A percentile compares a stretch with the other conserved stretches of the same genome.
These are phyloP conservation scores for Parazoanthus darwini DNA, from an alignment of 92 coral and sea anemone genomes.

Conservation along the genomic window DNA sequence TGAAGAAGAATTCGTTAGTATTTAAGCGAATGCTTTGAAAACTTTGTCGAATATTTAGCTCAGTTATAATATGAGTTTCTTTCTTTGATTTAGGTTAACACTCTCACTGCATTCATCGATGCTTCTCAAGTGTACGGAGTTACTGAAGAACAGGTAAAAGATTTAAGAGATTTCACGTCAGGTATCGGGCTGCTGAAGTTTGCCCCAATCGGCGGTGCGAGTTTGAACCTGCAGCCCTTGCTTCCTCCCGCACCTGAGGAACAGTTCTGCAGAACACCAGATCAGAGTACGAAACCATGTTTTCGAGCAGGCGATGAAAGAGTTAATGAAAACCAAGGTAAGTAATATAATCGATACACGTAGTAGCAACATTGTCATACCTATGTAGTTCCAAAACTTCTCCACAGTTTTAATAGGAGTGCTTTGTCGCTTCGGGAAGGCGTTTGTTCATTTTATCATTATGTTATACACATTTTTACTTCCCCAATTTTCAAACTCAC, in stretches of 20 bases:
- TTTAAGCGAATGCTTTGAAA: neutral
- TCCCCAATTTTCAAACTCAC: no score
- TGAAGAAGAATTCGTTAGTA: neutral
- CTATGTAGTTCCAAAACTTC: neutral
- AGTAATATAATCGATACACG: neutral
- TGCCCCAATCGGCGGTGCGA: neutral
- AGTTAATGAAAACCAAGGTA: conserved; percentile 63
- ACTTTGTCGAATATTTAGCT: neutral
- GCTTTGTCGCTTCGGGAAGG: no score
- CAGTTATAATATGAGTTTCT: neutral
- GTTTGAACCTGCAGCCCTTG: conserved; percentile 18
- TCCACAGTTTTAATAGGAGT: no score
- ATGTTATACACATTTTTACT: no score
- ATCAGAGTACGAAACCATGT: conserved; percentile 35
- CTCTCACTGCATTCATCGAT: conserved; percentile 64
- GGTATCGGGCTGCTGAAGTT: conserved; percentile 38
- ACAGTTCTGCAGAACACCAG: neutral
- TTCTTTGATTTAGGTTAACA: conserved; percentile 3
- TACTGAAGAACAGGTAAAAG: neutral
- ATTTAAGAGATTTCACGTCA: conserved; percentile 38
- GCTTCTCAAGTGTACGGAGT: conserved; percentile 72
- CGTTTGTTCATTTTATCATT: no score
- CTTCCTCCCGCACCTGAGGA: conserved; percentile 29
- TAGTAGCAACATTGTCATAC: neutral
- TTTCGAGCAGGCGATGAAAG: conserved; percentile 66